These are phyloP conservation scores for Cygnus buccinator DNA, from an alignment of 2,113 vertebrate species.

Conservation along the genomic window DNA sequence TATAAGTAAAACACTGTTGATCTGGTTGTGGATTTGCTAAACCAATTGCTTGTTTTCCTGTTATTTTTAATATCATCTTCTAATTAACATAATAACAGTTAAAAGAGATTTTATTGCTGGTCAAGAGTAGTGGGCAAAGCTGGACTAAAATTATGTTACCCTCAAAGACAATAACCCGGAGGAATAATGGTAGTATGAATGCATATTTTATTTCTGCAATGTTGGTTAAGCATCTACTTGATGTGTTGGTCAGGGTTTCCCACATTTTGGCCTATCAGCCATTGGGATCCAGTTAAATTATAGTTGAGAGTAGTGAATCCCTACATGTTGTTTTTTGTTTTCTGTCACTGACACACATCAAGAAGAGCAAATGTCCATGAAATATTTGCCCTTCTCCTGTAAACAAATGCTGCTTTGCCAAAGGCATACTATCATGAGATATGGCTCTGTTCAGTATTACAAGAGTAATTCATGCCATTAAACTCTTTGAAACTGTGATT, in stretches of 20 bases:
- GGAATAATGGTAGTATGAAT: fast-evolving
- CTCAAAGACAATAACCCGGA: neutral
- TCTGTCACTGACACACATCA: neutral
- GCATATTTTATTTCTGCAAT: neutral
- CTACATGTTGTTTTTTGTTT: neutral
- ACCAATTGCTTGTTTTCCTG: neutral
- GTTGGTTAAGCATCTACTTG: neutral
- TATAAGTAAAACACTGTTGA: neutral
- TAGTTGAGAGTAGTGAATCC: neutral
- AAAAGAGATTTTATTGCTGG: neutral
- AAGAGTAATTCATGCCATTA: neutral
- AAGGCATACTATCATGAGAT: neutral
- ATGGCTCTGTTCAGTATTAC: neutral
- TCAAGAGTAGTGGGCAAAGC: neutral
- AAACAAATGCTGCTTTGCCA: neutral
- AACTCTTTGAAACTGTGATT: neutral
- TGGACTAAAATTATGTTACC: neutral
- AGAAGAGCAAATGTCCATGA: neutral
- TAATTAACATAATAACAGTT: neutral
- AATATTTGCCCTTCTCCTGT: neutral
- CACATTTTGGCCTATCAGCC: neutral
- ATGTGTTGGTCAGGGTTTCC: neutral
- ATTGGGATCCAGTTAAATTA: neutral
- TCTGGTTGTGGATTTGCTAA: neutral
- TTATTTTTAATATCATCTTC: neutral